A percentile compares a stretch with the other conserved stretches of the same genome.
Evolutionary conservation across 2,888 invertebrate genomes (phyloP).

Genomic region (Oligia strigilis): DNA sequence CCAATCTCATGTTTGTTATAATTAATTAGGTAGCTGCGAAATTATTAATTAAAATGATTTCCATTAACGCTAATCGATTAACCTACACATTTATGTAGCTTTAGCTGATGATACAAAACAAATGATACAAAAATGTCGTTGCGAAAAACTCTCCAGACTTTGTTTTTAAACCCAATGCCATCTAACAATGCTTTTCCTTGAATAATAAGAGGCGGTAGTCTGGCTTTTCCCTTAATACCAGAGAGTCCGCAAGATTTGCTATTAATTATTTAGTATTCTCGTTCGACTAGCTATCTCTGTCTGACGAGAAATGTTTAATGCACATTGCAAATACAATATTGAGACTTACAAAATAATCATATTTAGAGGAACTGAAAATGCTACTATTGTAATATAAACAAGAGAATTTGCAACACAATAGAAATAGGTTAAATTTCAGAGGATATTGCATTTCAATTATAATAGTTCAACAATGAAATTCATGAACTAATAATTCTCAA

Average conservation of each 20-base stretch:
- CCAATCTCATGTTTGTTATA: background rate
- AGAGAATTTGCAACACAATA: background rate
- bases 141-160: constrained; percentile 19
- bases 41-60: background rate
- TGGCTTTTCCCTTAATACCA: constrained; percentile 45
- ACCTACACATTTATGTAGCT: background rate
- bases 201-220: constrained; percentile 56
- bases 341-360: constrained; percentile 23
- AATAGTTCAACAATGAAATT: too few relatives aligned
- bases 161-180: constrained; percentile 39
- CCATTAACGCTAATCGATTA: background rate
- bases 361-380: background rate
- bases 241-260: constrained; percentile 53
- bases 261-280: constrained; percentile 62
- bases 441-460: background rate
- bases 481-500: too few relatives aligned
- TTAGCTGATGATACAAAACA: background rate
- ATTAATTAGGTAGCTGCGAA: background rate
- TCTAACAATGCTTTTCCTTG: constrained; percentile 48
- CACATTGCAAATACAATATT: constrained; percentile 23
- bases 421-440: background rate
- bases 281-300: constrained; percentile 22
- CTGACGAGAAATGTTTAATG: constrained; percentile 30
- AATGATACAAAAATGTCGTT: constrained; percentile 5
- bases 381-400: background rate